Evolutionary conservation across 2,113 vertebrate species (phyloP).

Genomic region (Tychaedon coryphoeus): DNA sequence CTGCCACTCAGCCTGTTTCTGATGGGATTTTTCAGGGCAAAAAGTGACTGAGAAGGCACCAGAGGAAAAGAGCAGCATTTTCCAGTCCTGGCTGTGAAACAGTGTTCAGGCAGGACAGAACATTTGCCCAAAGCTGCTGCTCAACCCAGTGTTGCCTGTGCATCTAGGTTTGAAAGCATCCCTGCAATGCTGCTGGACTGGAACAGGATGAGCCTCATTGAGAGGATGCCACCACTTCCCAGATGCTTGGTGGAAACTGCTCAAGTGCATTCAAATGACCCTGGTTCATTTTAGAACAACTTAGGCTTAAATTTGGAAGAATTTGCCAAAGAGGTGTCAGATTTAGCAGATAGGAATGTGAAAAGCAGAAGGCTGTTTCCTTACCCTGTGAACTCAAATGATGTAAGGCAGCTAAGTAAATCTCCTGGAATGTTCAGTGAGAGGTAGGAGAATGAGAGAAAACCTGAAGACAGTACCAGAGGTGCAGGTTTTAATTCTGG

Average conservation of each 20-base stretch:
- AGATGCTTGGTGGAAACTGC: neutral
- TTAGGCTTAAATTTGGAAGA: neutral
- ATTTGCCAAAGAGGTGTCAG: neutral
- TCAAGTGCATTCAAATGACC: neutral
- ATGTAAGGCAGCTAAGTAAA: neutral
- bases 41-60: neutral
- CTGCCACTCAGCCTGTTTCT: neutral
- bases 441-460: neutral
- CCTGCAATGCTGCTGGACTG: neutral
- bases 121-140: neutral
- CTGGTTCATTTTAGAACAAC: neutral
- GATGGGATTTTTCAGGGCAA: neutral
- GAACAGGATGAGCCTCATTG: neutral
- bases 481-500: neutral
- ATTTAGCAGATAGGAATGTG: neutral
- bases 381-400: neutral
- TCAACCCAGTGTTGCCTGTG: fast-evolving
- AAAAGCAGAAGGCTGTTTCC: neutral
- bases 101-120: neutral
- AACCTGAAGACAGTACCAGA: neutral
- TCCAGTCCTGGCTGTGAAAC: neutral
- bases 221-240: neutral
- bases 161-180: neutral
- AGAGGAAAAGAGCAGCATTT: neutral
- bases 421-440: neutral